phyloP scores from a whole-genome alignment of 1,140 invertebrate species.

The Delia radicum region DNA sequence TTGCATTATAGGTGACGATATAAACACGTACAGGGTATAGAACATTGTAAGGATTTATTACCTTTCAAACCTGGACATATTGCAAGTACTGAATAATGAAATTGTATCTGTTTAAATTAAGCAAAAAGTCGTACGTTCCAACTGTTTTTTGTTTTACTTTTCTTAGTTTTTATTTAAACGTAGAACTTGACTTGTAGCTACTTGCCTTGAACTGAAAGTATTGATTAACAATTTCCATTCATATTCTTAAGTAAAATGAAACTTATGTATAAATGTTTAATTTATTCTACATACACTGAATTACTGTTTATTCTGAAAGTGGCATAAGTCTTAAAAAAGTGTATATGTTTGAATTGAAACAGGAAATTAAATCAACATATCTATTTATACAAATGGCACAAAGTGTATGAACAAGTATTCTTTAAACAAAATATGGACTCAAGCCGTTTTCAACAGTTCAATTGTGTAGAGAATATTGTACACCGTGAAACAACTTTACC shows the following conservation, averaged over 20 bases:
- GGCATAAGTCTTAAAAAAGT: too few relatives aligned
- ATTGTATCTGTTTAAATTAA: neutral
- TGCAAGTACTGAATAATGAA: neutral
- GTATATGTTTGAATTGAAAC: too few relatives aligned
- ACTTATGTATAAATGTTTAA: neutral
- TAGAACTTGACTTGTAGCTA: constrained; percentile 17
- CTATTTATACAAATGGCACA: neutral
- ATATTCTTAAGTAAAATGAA: neutral
- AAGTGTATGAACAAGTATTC: too few relatives aligned
- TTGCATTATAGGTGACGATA: too few relatives aligned
- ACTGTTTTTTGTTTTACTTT: neutral
- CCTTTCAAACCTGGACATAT: constrained; percentile 1
- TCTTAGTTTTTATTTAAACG: neutral
- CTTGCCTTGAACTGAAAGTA: constrained; percentile 17
- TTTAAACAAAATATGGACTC: too few relatives aligned
- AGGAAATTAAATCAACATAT: neutral
- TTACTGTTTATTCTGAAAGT: neutral
- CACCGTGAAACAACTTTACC: too few relatives aligned
- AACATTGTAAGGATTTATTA: neutral
- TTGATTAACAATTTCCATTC: constrained; percentile 21
- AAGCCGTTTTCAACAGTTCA: too few relatives aligned
- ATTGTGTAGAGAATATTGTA: too few relatives aligned
- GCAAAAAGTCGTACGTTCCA: neutral
- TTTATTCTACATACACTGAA: neutral
- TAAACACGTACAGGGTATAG: too few relatives aligned